Conservation (phyloP, 2,888 invertebrate genomes). For the Alloplasta piceator region DNA sequence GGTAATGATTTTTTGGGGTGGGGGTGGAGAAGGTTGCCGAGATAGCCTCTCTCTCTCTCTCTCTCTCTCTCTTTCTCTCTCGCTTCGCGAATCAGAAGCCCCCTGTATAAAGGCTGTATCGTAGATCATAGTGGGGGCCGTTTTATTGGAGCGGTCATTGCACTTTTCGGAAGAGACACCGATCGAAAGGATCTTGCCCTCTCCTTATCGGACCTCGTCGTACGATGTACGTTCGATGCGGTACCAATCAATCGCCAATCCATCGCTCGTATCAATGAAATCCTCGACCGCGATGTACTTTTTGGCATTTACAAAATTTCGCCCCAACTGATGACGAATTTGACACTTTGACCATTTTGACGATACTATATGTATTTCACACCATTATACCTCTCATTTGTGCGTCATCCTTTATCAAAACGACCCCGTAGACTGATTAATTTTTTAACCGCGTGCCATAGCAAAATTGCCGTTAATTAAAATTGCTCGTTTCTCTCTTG, state of each 20-base stretch:
- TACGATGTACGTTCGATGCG: neutral
- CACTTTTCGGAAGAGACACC: conserved; percentile 75
- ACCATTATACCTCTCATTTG: too few species aligned
- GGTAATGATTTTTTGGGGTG: conserved; percentile 77
- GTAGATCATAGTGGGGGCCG: conserved; percentile 65
- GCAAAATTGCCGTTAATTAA: too few species aligned
- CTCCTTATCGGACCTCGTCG: conserved; percentile 33
- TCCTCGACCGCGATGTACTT: neutral
- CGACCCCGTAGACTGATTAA: too few species aligned
- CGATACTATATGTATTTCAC: too few species aligned
- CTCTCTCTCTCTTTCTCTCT: conserved; percentile 23
- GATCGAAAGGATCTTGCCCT: conserved; percentile 71
- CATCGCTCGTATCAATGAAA: neutral
- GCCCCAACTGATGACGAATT: too few species aligned
- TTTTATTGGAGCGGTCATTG: conserved; percentile 83
- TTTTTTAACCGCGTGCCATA: too few species aligned
- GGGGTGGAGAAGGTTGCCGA: conserved; percentile 66
- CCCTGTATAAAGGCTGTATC: too few species aligned
- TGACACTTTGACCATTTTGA: too few species aligned
- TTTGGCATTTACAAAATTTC: neutral
- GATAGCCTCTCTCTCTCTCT: conserved; percentile 36
- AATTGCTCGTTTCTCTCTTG: too few species aligned
- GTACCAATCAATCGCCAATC: neutral
- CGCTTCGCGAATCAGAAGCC: conserved; percentile 20
- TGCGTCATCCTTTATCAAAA: too few species aligned